Conservation (phyloP, 2,113 vertebrate species). For the Lepisosteus osseus region DNA sequence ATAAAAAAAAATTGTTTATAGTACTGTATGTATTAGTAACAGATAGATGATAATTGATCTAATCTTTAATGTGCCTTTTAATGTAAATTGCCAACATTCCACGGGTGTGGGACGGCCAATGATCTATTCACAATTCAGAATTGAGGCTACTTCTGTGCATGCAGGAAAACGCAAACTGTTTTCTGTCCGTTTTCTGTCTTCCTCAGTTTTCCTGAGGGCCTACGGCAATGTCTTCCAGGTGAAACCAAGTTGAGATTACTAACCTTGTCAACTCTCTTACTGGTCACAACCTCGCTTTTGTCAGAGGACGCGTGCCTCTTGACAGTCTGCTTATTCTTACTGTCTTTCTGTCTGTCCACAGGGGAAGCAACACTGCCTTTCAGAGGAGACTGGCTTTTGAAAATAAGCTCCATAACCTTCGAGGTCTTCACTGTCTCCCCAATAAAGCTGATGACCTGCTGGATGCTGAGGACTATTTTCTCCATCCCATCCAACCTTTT, state of each 20-base stretch:
- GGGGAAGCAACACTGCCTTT: slow-evolving; percentile 28
- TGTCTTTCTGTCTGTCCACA: slow-evolving; percentile 42
- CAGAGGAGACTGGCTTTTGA: slow-evolving; percentile 53
- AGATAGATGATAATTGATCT: too few relatives aligned
- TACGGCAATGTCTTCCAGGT: too few relatives aligned
- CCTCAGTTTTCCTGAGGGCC: too few relatives aligned
- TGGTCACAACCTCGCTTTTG: slow-evolving; percentile 29
- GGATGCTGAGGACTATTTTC: slow-evolving; percentile 67
- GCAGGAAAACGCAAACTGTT: too few relatives aligned
- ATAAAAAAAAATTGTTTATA: too few relatives aligned
- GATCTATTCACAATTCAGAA: too few relatives aligned
- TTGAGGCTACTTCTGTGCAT: too few relatives aligned
- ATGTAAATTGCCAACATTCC: too few relatives aligned
- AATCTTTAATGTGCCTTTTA: too few relatives aligned
- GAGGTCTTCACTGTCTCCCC: slow-evolving; percentile 68
- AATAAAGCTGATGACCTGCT: slow-evolving; percentile 73
- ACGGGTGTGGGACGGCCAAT: too few relatives aligned
- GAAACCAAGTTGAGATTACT: slow-evolving; percentile 35
- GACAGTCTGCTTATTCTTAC: slow-evolving; percentile 48
- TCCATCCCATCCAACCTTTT: slow-evolving; percentile 73
- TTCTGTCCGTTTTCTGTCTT: too few relatives aligned
- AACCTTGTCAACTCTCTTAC: slow-evolving; percentile 70
- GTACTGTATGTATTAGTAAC: too few relatives aligned
- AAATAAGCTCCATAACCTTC: slow-evolving; percentile 58
- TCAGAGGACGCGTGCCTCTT: slow-evolving; percentile 55